Conservation (phyloP, 2,113 vertebrate species). For the Myotis lucifugus region DNA sequence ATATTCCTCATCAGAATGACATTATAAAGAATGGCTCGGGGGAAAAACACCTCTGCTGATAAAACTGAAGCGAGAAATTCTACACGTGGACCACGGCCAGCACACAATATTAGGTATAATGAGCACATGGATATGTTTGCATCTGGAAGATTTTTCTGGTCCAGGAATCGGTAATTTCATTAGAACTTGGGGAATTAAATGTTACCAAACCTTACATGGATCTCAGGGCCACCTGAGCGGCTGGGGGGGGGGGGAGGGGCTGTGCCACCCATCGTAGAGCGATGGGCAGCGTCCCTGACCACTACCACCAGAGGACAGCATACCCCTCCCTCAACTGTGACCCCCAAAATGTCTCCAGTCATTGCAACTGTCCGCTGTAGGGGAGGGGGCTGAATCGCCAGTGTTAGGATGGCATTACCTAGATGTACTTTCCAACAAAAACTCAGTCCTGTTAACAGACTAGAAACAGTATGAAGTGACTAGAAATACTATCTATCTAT, state of each 20-base stretch:
- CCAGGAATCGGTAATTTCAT: not conserved
- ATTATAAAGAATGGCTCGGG: not conserved
- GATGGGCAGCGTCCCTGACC: not conserved
- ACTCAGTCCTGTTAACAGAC: not conserved
- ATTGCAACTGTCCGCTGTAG: not conserved
- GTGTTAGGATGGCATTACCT: not conserved
- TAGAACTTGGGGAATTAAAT: not conserved
- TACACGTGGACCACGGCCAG: not conserved
- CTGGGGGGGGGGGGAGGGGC: not conserved
- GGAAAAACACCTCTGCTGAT: not conserved
- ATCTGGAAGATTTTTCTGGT: not conserved
- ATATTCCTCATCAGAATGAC: constrained; percentile 19
- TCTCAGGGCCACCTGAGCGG: not conserved
- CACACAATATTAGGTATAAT: not conserved
- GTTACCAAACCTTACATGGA: not conserved
- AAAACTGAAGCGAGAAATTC: constrained; percentile 3
- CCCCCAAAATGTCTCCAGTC: not conserved
- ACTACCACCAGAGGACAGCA: not conserved
- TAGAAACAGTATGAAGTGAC: not conserved
- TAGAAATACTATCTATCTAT: not conserved
- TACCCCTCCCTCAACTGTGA: not conserved
- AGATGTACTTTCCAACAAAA: not conserved
- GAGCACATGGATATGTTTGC: not conserved
- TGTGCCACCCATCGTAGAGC: not conserved
- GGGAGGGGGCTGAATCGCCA: not conserved